Conservation (phyloP, 2,888 invertebrate species). For the Amblyjoppa fuscipennis region DNA sequence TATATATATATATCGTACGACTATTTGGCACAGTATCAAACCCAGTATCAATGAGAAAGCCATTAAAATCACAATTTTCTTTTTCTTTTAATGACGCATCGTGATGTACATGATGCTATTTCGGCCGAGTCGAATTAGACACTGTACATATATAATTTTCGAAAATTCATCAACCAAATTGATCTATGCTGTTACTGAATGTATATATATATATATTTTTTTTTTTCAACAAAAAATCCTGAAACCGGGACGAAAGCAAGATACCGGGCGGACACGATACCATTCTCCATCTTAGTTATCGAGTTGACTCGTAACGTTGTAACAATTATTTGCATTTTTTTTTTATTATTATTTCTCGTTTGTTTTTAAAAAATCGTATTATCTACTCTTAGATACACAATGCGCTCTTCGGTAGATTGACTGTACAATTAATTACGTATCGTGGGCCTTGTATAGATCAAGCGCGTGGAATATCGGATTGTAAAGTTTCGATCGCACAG, state of each 20-base stretch:
- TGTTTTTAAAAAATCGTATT: slow-evolving; percentile 48
- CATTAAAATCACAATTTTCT: slow-evolving; percentile 18
- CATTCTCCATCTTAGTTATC: slow-evolving; percentile 33
- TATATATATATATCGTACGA: slow-evolving; percentile 58
- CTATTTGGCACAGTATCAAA: slow-evolving; percentile 79
- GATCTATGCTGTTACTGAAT: slow-evolving; percentile 7
- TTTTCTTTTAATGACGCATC: slow-evolving; percentile 11
- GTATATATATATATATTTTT: background rate
- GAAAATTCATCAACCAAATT: slow-evolving; percentile 35
- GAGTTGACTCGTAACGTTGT: slow-evolving; percentile 29
- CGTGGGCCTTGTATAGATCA: slow-evolving; percentile 70
- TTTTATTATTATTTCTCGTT: slow-evolving; percentile 30
- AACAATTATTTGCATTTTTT: slow-evolving; percentile 48
- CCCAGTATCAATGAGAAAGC: slow-evolving; percentile 71
- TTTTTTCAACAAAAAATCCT: slow-evolving; percentile 13
- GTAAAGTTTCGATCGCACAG: slow-evolving; percentile 48
- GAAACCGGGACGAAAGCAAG: slow-evolving; percentile 35
- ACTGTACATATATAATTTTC: slow-evolving; percentile 46
- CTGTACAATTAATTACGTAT: slow-evolving; percentile 76
- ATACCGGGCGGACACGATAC: slow-evolving; percentile 67
- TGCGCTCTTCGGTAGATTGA: slow-evolving; percentile 59
- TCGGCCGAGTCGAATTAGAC: slow-evolving; percentile 29
- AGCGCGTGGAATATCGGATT: slow-evolving; percentile 60
- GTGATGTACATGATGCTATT: slow-evolving; percentile 14
- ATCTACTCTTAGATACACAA: slow-evolving; percentile 46